Evolutionary conservation across 1,140 invertebrate genomes (phyloP).

Genomic region (Zophobas atratus): DNA sequence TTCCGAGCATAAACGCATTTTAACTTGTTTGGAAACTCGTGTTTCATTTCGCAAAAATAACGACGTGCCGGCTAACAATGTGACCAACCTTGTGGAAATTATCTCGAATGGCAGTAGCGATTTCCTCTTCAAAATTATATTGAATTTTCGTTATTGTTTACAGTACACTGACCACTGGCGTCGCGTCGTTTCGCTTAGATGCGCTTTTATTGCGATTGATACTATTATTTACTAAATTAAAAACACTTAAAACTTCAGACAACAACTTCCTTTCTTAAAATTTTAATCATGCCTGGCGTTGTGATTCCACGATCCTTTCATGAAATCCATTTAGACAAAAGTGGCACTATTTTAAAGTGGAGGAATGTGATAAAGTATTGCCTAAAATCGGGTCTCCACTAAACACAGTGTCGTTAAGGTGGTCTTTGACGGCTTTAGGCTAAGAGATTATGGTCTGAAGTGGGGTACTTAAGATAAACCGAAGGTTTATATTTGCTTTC

Average conservation of each 20-base stretch:
- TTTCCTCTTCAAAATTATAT: conserved; percentile 47
- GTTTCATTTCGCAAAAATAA: conserved; percentile 43
- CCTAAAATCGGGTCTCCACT: conserved; percentile 11
- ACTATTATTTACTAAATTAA: conserved; percentile 32
- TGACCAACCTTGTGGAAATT: conserved; percentile 44
- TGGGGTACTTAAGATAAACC: conserved; percentile 56
- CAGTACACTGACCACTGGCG: conserved; percentile 32
- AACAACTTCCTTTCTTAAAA: neutral
- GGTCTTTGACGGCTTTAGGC: conserved; percentile 53
- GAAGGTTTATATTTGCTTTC: conserved; percentile 51
- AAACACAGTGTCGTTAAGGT: conserved; percentile 52
- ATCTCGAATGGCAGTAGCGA: conserved; percentile 45
- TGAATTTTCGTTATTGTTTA: conserved; percentile 48
- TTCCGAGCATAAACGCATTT: conserved; percentile 1
- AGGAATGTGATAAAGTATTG: conserved; percentile 51
- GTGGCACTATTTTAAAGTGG: conserved; percentile 27
- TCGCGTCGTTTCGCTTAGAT: conserved; percentile 21
- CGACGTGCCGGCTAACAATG: conserved; percentile 32
- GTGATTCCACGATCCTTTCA: neutral
- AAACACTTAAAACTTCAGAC: neutral
- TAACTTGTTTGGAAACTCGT: conserved; percentile 24
- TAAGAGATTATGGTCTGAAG: conserved; percentile 46
- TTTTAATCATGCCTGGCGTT: neutral
- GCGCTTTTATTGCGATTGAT: conserved; percentile 16
- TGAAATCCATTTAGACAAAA: conserved; percentile 28